Evolutionary conservation across 2,113 vertebrate species (phyloP).

Genomic region (Sander vitreus): DNA sequence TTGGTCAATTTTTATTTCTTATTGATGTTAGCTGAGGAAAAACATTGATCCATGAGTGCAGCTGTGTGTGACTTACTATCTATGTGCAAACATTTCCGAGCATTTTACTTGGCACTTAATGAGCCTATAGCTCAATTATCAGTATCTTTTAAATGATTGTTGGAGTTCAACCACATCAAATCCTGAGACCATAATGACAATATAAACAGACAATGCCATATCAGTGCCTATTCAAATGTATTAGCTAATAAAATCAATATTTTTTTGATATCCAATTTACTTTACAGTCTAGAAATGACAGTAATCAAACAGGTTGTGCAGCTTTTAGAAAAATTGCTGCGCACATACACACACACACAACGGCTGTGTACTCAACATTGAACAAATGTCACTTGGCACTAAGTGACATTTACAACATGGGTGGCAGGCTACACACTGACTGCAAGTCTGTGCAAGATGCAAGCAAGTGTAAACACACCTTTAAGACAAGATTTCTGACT

Average conservation of each 20-base stretch:
- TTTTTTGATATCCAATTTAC: not conserved
- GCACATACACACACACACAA: not conserved
- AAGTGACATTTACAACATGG: not conserved
- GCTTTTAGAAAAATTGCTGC: not conserved
- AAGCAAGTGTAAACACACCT: constrained; percentile 19
- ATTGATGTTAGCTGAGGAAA: not conserved
- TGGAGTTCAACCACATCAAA: not conserved
- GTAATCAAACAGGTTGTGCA: not conserved
- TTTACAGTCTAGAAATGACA: not conserved
- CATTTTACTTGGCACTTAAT: not conserved
- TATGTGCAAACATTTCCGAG: not conserved
- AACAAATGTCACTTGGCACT: not conserved
- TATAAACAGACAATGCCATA: not conserved
- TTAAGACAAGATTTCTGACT: not conserved
- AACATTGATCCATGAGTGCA: not conserved
- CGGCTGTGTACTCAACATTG: not conserved
- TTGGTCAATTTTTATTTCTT: not conserved
- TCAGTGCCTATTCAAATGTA: not conserved
- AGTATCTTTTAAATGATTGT: not conserved
- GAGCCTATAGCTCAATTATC: not conserved
- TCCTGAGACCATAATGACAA: not conserved
- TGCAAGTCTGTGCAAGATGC: constrained; percentile 3
- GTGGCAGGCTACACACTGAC: not conserved
- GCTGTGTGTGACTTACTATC: not conserved
- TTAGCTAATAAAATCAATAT: not conserved